Conservation (phyloP, 1,140 invertebrate species). For the Bombus balteatus region DNA sequence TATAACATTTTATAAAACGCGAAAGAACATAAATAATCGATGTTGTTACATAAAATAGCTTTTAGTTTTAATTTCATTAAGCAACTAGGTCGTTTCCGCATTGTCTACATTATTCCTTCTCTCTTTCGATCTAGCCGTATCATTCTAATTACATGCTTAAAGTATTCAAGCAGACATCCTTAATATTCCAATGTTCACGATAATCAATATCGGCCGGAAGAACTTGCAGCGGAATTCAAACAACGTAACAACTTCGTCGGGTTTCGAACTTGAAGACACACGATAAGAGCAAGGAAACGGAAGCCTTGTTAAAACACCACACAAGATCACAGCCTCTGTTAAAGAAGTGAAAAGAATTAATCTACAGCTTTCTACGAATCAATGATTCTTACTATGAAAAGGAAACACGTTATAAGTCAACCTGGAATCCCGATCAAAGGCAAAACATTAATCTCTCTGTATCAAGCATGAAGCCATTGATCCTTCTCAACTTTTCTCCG, state of each 20-base stretch:
- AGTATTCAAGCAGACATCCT: slow-evolving; percentile 4
- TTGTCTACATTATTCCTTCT: background rate
- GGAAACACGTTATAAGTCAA: background rate
- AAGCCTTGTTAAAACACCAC: background rate
- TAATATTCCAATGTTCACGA: background rate
- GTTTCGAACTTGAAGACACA: background rate
- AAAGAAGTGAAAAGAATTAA: background rate
- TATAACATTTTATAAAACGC: background rate
- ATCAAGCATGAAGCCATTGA: background rate
- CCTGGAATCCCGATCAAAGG: background rate
- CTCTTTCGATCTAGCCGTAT: background rate
- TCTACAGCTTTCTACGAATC: background rate
- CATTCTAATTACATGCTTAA: slow-evolving; percentile 20
- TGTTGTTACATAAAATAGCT: no score
- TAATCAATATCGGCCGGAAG: slow-evolving; percentile 7
- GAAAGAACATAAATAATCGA: no score
- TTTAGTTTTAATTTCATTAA: no score
- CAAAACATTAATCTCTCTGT: background rate
- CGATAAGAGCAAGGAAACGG: background rate
- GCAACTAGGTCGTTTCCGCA: background rate
- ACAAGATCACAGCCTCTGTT: background rate
- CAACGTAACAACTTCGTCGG: slow-evolving; percentile 7
- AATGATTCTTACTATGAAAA: background rate
- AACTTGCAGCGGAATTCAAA: slow-evolving; percentile 13
- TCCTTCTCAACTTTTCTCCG: background rate